Evolutionary conservation across 2,113 vertebrate genomes (phyloP).

Genomic region (Nesospiza acunhae): DNA sequence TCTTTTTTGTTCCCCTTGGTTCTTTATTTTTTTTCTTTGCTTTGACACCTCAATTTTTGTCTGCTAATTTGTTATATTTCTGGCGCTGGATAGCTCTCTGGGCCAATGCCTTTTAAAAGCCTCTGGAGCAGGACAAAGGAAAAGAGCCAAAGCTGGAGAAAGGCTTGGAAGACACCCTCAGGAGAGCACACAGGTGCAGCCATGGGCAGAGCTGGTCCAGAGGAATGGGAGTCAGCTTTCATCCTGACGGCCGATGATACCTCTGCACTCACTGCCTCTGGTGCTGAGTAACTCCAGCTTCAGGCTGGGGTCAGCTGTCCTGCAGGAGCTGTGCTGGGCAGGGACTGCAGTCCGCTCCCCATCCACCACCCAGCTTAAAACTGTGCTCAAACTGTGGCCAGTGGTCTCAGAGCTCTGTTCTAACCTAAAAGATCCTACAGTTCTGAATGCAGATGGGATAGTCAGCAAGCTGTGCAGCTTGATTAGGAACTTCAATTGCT

Average conservation of each 20-base stretch:
- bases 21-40: neutral
- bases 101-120: neutral
- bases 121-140: neutral
- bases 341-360: neutral
- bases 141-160: neutral
- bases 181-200: neutral
- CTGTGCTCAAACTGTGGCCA: neutral
- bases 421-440: rapidly evolving
- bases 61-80: neutral
- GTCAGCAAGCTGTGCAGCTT: neutral
- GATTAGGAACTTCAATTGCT: neutral
- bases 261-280: neutral
- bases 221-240: neutral
- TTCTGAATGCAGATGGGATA: neutral
- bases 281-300: neutral
- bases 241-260: neutral
- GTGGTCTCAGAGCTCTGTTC: neutral
- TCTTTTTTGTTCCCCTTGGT: neutral
- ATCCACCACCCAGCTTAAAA: neutral
- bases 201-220: neutral
- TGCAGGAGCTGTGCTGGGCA: neutral
- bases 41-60: neutral
- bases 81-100: neutral
- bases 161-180: neutral
- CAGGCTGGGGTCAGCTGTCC: neutral